A percentile compares a stretch with the other conserved stretches of the same genome.
phyloP scores from a whole-genome alignment of 2,113 vertebrate species.

The Picathartes gymnocephalus region DNA sequence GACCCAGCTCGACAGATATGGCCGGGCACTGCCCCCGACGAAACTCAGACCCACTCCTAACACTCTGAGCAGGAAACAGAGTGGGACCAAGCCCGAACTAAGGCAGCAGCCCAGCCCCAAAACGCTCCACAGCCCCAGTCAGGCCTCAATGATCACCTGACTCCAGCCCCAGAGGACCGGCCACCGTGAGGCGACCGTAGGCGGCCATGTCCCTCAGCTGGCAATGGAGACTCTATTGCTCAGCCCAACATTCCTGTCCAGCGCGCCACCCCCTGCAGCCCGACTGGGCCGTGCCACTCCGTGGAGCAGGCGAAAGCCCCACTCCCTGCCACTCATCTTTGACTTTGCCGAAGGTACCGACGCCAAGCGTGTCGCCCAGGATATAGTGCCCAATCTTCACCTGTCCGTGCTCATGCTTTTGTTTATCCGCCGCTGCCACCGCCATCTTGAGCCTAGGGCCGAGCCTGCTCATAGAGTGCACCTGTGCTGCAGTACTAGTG shows the following conservation, averaged over 20 bases:
- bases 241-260: background rate
- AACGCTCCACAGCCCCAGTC: background rate
- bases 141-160: background rate
- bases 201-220: background rate
- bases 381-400: conserved; percentile 96
- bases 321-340: conserved; percentile 78
- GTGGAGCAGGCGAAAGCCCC: too few relatives aligned
- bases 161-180: background rate
- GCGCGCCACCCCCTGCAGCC: background rate
- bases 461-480: conserved; percentile 70
- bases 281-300: background rate
- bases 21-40: background rate
- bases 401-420: conserved; percentile 92
- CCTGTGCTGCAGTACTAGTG: background rate
- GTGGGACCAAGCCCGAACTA: too few relatives aligned
- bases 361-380: conserved; percentile 90
- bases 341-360: conserved; percentile 97
- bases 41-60: background rate
- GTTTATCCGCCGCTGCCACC: conserved; percentile 89
- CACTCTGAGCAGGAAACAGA: background rate
- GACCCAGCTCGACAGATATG: background rate
- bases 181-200: background rate
- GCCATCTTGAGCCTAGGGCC: conserved; percentile 89
- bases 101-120: background rate
- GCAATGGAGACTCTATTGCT: background rate